These are phyloP conservation scores for Pitta sordida DNA, from an alignment of 2,113 vertebrate species.

Conservation along the genomic window DNA sequence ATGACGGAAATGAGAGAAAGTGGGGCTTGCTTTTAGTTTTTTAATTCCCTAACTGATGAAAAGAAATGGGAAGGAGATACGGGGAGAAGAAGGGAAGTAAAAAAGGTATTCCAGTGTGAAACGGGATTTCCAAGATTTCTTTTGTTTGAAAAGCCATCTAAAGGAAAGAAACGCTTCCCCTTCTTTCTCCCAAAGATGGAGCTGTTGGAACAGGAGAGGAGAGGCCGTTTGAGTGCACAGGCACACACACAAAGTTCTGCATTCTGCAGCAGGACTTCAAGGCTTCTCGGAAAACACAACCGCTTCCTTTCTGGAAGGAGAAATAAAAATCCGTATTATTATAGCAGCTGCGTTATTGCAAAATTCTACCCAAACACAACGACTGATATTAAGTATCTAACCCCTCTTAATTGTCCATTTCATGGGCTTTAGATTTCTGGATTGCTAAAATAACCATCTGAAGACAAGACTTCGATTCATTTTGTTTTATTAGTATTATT, in stretches of 20 bases:
- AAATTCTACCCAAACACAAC: conserved; percentile 71
- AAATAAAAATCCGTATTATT: conserved; percentile 75
- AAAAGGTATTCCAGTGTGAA: background rate
- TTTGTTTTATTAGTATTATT: conserved; percentile 72
- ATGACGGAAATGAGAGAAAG: background rate
- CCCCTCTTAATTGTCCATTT: conserved; percentile 78
- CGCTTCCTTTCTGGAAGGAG: conserved; percentile 57
- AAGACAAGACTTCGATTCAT: conserved; percentile 71
- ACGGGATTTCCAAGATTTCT: conserved; percentile 6
- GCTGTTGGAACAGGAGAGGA: conserved; percentile 75
- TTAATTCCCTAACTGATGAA: background rate
- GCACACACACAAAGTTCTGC: background rate
- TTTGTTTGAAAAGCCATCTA: conserved; percentile 11
- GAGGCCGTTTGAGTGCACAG: fast-evolving
- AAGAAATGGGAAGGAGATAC: background rate
- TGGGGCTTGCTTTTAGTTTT: background rate
- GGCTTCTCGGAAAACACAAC: conserved; percentile 57
- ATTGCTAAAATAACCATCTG: conserved; percentile 77
- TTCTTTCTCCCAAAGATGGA: conserved; percentile 73
- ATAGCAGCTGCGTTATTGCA: conserved; percentile 73
- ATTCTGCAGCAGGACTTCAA: conserved; percentile 51
- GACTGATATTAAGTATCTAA: conserved; percentile 73
- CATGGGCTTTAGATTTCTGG: conserved; percentile 71
- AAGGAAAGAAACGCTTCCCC: background rate
- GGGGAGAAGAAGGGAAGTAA: background rate